Evolutionary conservation across 2,797 vertebrate species (phyloP), one percentile per base, ranked within the genome.

Genomic region (Poecilia velifera): DNA sequence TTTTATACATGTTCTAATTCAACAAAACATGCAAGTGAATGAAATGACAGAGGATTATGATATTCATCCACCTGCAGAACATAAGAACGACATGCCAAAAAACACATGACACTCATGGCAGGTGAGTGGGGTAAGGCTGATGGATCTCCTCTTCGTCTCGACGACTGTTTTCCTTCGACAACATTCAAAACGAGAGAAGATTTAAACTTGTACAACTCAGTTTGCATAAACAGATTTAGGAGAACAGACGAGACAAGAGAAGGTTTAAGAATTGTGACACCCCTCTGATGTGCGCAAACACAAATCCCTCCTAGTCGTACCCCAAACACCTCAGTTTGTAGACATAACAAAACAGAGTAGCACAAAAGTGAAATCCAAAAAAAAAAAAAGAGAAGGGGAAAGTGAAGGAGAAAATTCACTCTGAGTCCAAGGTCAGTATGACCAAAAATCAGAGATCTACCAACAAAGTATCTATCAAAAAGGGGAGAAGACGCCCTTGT

Each of bases 401-500:
- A 90, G 88, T 76, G 76, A 85, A 87, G 93, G 93, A 90, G 88
- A 84, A 94, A 95, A 96, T 92, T 94, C 83, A 95, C 93, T 94
- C 88, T 88, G 86, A 94, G 91, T 93, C 90, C 94, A 95, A 94
- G 93, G 95, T 95, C 94, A 96, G 93, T 93, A 73, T 88, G 89
- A 93, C 82, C 92, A 92, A 94, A 94, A 93, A 90, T 93, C 92
- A 81, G 84, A 91, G 89, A 92, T 91, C 90, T 90, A 91, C 88
- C 90, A 91, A 92, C 93, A 94, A 94, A 94, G 91, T 90, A 94
- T 94, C 92, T 94, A 94, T 95, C 93, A 95, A 90, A 82, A 91
- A 89, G 82, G 90, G 88, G 90, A 94, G 93, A 94, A 91, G 93
- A 93, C 96, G 95, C 97, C 97, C 97, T 97, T 97, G 93, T 94